Evolutionary conservation across 2,888 invertebrate species (phyloP).

Genomic region (Himalopsyche japonica): DNA sequence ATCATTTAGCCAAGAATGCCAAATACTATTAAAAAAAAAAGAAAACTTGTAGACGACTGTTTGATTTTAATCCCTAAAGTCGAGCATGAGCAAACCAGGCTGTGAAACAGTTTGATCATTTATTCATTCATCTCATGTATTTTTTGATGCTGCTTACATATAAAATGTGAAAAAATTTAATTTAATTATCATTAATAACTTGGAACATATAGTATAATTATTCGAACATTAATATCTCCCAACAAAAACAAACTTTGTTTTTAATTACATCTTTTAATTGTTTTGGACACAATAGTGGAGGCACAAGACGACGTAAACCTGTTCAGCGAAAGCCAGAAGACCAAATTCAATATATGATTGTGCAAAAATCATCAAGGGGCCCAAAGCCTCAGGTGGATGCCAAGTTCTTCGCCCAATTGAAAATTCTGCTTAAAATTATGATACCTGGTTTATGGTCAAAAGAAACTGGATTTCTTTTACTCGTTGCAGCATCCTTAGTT

Average conservation of each 20-base stretch:
- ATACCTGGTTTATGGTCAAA: conserved; percentile 78
- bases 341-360: conserved; percentile 79
- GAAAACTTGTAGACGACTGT: no score
- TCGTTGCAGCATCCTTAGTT: conserved; percentile 81
- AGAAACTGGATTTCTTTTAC: conserved; percentile 72
- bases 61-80: no score
- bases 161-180: no score
- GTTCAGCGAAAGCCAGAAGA: conserved; percentile 62
- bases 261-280: background rate
- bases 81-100: no score
- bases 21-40: no score
- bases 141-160: no score
- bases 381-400: conserved; percentile 78
- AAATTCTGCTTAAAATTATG: conserved; percentile 70
- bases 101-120: no score
- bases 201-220: background rate
- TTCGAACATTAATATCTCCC: background rate
- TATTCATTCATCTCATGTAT: no score
- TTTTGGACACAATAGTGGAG: background rate
- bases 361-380: conserved; percentile 64
- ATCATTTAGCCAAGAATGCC: no score
- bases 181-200: background rate
- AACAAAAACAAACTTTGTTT: background rate
- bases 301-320: conserved; percentile 26
- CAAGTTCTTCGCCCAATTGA: conserved; percentile 72